Conservation (phyloP, 2,888 invertebrate genomes). For the Cephonodes hylas region DNA sequence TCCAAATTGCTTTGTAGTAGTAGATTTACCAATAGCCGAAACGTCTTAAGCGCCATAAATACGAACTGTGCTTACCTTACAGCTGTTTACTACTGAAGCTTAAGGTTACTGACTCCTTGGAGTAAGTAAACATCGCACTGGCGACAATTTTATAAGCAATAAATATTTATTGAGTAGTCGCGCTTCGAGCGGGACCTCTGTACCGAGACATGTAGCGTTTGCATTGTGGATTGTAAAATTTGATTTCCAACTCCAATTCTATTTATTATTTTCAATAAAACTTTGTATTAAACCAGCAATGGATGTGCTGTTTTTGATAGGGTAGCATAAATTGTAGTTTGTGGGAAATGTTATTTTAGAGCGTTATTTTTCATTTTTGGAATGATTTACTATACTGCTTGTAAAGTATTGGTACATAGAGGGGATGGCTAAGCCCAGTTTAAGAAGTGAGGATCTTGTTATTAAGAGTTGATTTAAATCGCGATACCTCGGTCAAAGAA, state of each 20-base stretch:
- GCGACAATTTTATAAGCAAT: slow-evolving; percentile 3
- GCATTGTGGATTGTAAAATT: neutral
- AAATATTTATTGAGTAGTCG: slow-evolving; percentile 2
- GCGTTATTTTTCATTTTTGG: no score
- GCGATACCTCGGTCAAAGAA: no score
- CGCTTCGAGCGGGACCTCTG: neutral
- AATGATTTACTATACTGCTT: neutral
- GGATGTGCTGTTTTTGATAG: neutral
- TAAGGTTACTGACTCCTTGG: neutral
- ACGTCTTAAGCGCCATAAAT: neutral
- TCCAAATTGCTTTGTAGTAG: no score
- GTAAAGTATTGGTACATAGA: no score
- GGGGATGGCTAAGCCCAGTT: no score
- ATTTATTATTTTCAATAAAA: neutral
- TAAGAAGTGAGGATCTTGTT: no score
- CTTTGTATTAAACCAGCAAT: neutral
- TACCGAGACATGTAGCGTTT: neutral
- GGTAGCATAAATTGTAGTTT: neutral
- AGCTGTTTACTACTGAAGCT: neutral
- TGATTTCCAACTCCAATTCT: neutral
- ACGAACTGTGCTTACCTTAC: neutral
- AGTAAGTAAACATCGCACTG: neutral
- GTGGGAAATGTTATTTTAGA: no score
- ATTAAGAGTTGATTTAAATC: no score
- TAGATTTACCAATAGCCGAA: neutral